Percentiles rank a stretch among this genome's conserved stretches.
phyloP scores from a whole-genome alignment of 2,888 invertebrate genomes.

The Amaurobius ferox region DNA sequence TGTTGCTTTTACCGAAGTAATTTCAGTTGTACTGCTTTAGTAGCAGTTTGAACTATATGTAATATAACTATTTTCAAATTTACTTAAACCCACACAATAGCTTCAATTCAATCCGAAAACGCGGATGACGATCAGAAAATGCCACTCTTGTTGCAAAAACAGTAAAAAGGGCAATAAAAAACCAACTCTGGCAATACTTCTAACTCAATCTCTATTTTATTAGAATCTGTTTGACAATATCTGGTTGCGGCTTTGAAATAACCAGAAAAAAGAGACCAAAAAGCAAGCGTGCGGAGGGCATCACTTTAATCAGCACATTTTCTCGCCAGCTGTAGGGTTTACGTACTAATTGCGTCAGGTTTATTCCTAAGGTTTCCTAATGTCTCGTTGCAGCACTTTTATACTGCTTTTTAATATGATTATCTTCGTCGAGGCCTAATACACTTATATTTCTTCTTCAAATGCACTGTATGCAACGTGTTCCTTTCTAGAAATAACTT shows the following conservation, averaged over 20 bases:
- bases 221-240: conserved; percentile 10
- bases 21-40: too few relatives aligned
- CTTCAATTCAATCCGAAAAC: neutral
- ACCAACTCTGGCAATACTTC: conserved; percentile 2
- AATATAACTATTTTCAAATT: too few relatives aligned
- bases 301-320: conserved; percentile 29
- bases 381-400: neutral
- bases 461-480: too few relatives aligned
- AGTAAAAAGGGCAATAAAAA: conserved; percentile 4
- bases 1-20: too few relatives aligned
- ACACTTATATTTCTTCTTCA: too few relatives aligned
- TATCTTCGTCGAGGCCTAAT: neutral
- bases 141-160: neutral
- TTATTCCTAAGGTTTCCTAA: conserved; percentile 18
- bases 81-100: neutral
- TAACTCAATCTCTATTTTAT: conserved; percentile 3
- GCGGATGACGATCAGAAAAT: neutral
- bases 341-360: conserved; percentile 31
- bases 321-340: conserved; percentile 26
- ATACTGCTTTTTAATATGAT: neutral
- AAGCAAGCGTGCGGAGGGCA: neutral
- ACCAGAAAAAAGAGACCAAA: neutral
- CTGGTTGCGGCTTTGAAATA: neutral
- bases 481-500: too few relatives aligned
- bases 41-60: too few relatives aligned